A percentile compares a stretch with the other conserved stretches of the same genome.
Conservation (phyloP, 1,140 invertebrate genomes). For the Popillia japonica region DNA sequence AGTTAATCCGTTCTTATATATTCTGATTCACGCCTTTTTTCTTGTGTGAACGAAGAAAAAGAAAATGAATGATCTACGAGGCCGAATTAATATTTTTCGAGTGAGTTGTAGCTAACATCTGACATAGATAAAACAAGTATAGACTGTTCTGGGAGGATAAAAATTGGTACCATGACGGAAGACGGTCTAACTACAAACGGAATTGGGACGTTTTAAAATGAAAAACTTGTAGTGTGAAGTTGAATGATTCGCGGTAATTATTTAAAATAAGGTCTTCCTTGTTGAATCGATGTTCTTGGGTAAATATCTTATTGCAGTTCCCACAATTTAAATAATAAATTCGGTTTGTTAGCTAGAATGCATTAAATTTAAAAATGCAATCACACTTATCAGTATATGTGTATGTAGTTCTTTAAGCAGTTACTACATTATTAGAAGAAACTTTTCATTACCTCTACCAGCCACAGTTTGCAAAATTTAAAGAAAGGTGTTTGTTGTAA, state of each 20-base stretch:
- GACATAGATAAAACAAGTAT: background rate
- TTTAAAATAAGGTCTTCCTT: background rate
- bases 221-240: conserved; percentile 19
- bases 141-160: background rate
- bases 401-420: too few relatives aligned
- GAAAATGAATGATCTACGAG: background rate
- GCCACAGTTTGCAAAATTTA: too few relatives aligned
- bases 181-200: background rate
- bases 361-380: too few relatives aligned
- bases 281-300: background rate
- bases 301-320: too few relatives aligned
- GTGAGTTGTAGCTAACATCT: background rate
- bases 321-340: too few relatives aligned
- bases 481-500: too few relatives aligned
- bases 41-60: too few relatives aligned
- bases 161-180: conserved; percentile 17
- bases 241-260: background rate
- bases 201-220: conserved; percentile 21
- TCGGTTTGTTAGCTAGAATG: too few relatives aligned
- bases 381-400: too few relatives aligned
- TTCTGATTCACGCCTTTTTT: background rate
- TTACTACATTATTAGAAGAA: too few relatives aligned
- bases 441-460: too few relatives aligned
- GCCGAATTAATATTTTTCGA: background rate
- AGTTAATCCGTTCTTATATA: background rate